Base-by-base conservation (phyloP, 2,888 invertebrate genomes). In the Chalcis sispes region DNA sequence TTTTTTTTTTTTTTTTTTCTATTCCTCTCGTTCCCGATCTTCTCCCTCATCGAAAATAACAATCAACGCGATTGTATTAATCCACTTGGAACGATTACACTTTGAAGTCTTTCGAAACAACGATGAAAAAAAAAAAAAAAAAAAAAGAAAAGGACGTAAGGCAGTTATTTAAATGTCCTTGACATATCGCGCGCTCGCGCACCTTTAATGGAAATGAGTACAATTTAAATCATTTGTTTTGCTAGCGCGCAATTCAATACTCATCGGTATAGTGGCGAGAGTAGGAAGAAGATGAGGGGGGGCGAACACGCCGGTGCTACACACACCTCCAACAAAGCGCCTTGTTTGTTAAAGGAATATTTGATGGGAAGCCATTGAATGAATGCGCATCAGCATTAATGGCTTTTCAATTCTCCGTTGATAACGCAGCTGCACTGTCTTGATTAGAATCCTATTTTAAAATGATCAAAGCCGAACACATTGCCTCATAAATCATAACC, bases 21-120 rank as follows among this genome's bases (percentile, higher is more conserved):
- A 10, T 7, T 42, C 1, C 54, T n/a, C 25, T n/a, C 40, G n/a
- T 20, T 54, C 23, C 18, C 48, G 46, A 23, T n/a, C 4, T 27
- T 32, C 20, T 40, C 75, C 5, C 18, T 54, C 54, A 23, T 46
- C 50, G 23, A 46, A 58, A 72, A 54, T 56, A 40, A 77, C 69
- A 70, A 73, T 69, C 61, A 59, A 52, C 59, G 48, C 48, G 29
- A 72, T 77, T 76, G 72, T 72, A 52, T 72, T 67, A 62, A 76
- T 61, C 52, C 66, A 76, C 72, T 76, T 40, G 27, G 40, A 61
- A 58, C 42, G 50, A 61, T 72, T 72, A 40, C 50, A 10, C 58
- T 50, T 46, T 40, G 29, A 29, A 32, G 36, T 18, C 18, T 52
- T 65, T n/a, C 13, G 23, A 23, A 27, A 29, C 5, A 20, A 18